A percentile compares a stretch with the other conserved stretches of the same genome.
Evolutionary conservation across 2,113 vertebrate species (phyloP).

Genomic region (Camelus dromedarius): DNA sequence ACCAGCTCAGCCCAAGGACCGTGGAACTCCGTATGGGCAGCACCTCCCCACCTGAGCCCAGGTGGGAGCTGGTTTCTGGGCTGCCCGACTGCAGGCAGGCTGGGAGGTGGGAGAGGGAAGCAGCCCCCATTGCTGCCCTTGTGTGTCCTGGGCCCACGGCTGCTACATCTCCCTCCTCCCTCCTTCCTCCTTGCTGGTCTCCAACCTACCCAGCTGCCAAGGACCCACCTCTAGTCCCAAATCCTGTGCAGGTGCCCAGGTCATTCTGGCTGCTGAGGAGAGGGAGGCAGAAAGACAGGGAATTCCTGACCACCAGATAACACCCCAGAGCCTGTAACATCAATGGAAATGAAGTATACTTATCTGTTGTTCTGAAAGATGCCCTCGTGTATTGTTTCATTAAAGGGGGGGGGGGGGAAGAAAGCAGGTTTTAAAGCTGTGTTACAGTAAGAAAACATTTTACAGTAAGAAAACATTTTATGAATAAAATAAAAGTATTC

Average conservation of each 20-base stretch:
- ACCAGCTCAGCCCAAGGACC: not conserved
- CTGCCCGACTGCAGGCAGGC: conserved; percentile 40
- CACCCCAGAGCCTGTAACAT: not conserved
- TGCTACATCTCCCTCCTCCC: not conserved
- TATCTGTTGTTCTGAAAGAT: not conserved
- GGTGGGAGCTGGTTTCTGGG: not conserved
- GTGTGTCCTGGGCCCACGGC: conserved; percentile 67
- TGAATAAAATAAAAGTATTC: conserved; percentile 40
- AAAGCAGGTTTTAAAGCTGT: conserved; percentile 1
- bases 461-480: conserved; percentile 43
- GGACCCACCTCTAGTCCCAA: not conserved
- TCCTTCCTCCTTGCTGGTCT: not conserved
- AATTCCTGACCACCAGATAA: not conserved
- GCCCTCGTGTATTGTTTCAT: not conserved
- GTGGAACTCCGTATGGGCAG: fast-evolving
- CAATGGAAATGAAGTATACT: not conserved
- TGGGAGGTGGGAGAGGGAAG: conserved; percentile 65
- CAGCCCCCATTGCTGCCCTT: conserved; percentile 81
- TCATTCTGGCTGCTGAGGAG: not conserved
- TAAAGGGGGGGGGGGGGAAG: not conserved
- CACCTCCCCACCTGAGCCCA: not conserved
- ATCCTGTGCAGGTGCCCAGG: not conserved
- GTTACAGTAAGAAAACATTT: conserved; percentile 26
- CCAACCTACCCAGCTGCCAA: not conserved
- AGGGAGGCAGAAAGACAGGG: not conserved